A percentile compares a stretch with the other conserved stretches of the same genome.
These are phyloP conservation scores for Miniopterus natalensis DNA, from an alignment of 2,113 vertebrate species.

Conservation along the genomic window DNA sequence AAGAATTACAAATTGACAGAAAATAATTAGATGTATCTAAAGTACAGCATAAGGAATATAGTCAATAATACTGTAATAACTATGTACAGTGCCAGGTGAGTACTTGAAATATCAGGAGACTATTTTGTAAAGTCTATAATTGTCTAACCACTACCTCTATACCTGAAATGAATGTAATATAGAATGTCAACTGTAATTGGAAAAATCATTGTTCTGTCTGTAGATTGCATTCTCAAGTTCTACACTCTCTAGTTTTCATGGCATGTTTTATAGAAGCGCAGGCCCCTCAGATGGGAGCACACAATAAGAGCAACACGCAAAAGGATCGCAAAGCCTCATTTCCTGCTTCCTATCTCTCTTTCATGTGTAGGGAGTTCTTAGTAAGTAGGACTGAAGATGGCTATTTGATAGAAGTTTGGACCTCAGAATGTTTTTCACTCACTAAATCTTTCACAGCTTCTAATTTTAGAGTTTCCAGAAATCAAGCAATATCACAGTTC, in stretches of 20 bases:
- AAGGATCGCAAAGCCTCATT: constrained; percentile 34
- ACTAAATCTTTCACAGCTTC: constrained; percentile 67
- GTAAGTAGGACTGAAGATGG: neutral
- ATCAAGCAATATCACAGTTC: neutral
- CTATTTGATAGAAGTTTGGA: constrained; percentile 31
- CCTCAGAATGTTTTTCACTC: constrained; percentile 38
- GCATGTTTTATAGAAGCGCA: neutral
- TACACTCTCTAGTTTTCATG: neutral
- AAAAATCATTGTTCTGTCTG: neutral
- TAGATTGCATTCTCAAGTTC: constrained; percentile 17
- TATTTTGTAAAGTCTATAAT: neutral
- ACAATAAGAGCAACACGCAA: neutral
- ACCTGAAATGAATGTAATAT: neutral
- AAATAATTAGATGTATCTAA: no score
- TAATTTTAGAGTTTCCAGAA: constrained; percentile 49
- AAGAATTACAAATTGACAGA: neutral
- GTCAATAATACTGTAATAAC: neutral
- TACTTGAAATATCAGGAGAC: neutral
- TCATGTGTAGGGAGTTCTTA: neutral
- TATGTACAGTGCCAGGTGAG: neutral
- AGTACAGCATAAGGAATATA: neutral
- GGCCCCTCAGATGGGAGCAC: neutral
- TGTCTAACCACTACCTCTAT: neutral
- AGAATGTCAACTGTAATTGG: neutral
- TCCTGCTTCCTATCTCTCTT: constrained; percentile 10